Base-by-base conservation (phyloP, 2,797 vertebrate species). In the Acipenser ruthenus region DNA sequence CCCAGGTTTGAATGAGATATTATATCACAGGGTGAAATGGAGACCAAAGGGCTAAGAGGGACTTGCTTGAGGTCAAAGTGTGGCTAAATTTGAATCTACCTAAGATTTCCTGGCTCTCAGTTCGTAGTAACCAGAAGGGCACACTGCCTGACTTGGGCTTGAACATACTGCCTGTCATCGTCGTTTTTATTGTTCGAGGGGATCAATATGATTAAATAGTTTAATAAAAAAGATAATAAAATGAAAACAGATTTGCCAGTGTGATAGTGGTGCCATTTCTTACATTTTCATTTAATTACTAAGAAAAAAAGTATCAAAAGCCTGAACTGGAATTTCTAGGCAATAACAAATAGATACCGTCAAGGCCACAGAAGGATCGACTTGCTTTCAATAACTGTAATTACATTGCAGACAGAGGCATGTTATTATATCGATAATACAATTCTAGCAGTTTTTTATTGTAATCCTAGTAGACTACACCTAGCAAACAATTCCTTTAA, bases 281-380 rank as follows among this genome's bases (percentile, higher is more conserved):
- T 7, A 58, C 6, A 13, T 58, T 13, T 10, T 55, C 8, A 62
- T 62, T 62, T 47, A 3, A 62, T 62, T 62, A 7, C 18, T 10
- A 10, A 62, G 47, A 62, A 58, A 62, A 62, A 62, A 62, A 10
- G 37, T 8, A 62, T n/a, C 9, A 55, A 55, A 55, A 55, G 53
- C 10, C 37, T 37, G 3, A 37, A 13, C 15, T 11, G 55, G 12
- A n/a, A n/a, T 13, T n/a, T 58, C 15, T 62, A 23, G 60, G 7
- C 18, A 62, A 37, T 37, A 37, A 5, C 37, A 37, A 37, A 37
- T 5, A 37, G 6, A 62, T 37, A 62, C 13, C 23, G 13, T 18
- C 55, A 58, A 58, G 55, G 55, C 12, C 55, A 58, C 55, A 58
- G 55, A 58, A 37, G 37, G 37, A 37, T 4, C 12, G 12, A n/a